Evolutionary conservation across 1,140 invertebrate genomes (phyloP).

Genomic region (Lepidurus arcticus): DNA sequence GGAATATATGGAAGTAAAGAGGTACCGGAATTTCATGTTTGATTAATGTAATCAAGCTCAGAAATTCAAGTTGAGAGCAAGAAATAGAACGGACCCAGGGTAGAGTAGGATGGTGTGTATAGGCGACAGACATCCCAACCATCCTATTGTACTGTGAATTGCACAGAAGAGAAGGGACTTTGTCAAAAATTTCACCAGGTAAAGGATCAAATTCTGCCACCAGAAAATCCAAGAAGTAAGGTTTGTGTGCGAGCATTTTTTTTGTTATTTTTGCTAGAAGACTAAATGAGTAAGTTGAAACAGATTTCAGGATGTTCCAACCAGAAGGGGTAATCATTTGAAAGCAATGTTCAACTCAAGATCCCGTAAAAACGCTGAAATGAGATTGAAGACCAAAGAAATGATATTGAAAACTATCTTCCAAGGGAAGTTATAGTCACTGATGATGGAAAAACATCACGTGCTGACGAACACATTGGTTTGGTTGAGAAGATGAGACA

Average conservation of each 20-base stretch:
- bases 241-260: slow-evolving; percentile 19
- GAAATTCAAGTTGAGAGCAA: slow-evolving; percentile 19
- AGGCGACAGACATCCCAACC: slow-evolving; percentile 17
- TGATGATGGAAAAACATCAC: slow-evolving; percentile 22
- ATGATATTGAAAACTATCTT: slow-evolving; percentile 14
- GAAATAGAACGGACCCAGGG: slow-evolving; percentile 17
- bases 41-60: slow-evolving; percentile 22
- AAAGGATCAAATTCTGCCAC: not conserved
- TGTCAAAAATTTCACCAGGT: not conserved
- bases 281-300: not conserved
- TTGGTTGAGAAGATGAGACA: slow-evolving; percentile 17
- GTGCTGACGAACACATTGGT: slow-evolving; percentile 21
- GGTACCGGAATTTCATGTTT: not conserved
- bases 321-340: too few relatives aligned
- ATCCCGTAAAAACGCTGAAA: not conserved
- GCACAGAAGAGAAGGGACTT: slow-evolving; percentile 16
- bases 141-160: slow-evolving; percentile 11
- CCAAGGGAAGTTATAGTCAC: slow-evolving; percentile 21
- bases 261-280: slow-evolving; percentile 20
- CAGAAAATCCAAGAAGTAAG: not conserved
- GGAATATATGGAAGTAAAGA: not conserved
- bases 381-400: not conserved
- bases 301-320: not conserved
- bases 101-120: slow-evolving; percentile 6
- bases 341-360: not conserved